Percentiles rank a stretch among this genome's conserved stretches.
Evolutionary conservation across 2,113 vertebrate genomes (phyloP).

Genomic region (Dendropsophus ebraccatus): DNA sequence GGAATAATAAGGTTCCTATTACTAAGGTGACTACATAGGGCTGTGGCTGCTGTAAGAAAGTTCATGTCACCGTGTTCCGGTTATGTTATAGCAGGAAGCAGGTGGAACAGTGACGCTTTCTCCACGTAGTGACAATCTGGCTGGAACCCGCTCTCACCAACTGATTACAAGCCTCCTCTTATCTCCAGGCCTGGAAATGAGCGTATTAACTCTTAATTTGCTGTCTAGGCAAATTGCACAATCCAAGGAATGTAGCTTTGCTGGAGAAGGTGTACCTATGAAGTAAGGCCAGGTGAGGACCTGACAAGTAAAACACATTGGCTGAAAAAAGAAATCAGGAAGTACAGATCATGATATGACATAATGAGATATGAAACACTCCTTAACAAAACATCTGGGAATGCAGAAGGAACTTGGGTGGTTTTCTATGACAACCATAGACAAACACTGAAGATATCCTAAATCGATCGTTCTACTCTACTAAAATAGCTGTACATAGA

Average conservation of each 20-base stretch:
- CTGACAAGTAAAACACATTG: background rate
- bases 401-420: too few species aligned
- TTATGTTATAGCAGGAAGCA: conserved; percentile 55
- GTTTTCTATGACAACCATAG: too few species aligned
- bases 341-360: too few species aligned
- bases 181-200: conserved; percentile 32
- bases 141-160: conserved; percentile 35
- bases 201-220: conserved; percentile 30
- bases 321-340: background rate
- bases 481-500: too few species aligned
- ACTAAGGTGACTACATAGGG: background rate
- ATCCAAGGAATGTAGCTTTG: conserved; percentile 24
- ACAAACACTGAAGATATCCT: background rate
- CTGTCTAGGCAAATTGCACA: background rate
- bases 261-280: background rate
- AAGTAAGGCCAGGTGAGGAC: background rate
- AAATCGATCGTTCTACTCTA: background rate
- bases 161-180: conserved; percentile 44
- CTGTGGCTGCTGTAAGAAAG: background rate
- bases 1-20: background rate
- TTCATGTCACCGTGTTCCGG: background rate
- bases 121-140: conserved; percentile 27
- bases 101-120: conserved; percentile 45
- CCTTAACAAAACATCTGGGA: too few species aligned
- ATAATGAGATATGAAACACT: background rate